Evolutionary conservation across 1,140 invertebrate genomes (phyloP), one percentile per base, ranked within the genome.

Genomic region (Pentalonia nigronervosa): DNA sequence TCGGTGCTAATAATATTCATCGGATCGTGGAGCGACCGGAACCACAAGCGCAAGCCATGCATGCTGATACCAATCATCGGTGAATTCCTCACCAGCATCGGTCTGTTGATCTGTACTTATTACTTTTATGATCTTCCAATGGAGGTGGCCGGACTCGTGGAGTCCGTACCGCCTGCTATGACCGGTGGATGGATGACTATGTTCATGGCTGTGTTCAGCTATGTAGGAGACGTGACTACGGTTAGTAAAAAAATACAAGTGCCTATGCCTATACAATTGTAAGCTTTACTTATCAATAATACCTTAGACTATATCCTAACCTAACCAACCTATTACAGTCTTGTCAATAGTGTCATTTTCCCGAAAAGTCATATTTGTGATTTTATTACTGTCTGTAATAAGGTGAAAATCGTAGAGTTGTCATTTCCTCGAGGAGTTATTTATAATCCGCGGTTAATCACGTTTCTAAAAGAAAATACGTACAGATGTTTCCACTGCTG

Each of bases 191-290:
- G 97, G 97, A 97, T 98, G 94, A 98, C 97, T 34, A 97, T 98
- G 96, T 97, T 98, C 94, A 98, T 98, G 97, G 97, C 97, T 25
- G 97, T 98, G 56, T 98, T 98, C 95, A 98, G 98, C 95, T 98
- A 98, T 94, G 97, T 99, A 81, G 97, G 97, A 2, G 98, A 98
- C 95, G 97, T 98, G 20, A 98, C 98, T 0, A 97, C 97, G 14
- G 96, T 93, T 36, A 92, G 91, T 50, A n/a, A 8, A 83, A 36
- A 81, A 81, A n/a, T 20, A 83, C 6, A 53, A 53, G 50, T 53
- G 20, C 30, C 30, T 6, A 76, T 60, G 11, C 6, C 41, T 41
- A 41, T 41, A 41, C 41, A 2, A 41, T 41, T 41, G 4, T 41
- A 41, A 41, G 41, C 41, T 41, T 41, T 41, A 41, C 41, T 4